phyloP scores from a whole-genome alignment of 2,113 vertebrate species.

The Mastomys natalensis region DNA sequence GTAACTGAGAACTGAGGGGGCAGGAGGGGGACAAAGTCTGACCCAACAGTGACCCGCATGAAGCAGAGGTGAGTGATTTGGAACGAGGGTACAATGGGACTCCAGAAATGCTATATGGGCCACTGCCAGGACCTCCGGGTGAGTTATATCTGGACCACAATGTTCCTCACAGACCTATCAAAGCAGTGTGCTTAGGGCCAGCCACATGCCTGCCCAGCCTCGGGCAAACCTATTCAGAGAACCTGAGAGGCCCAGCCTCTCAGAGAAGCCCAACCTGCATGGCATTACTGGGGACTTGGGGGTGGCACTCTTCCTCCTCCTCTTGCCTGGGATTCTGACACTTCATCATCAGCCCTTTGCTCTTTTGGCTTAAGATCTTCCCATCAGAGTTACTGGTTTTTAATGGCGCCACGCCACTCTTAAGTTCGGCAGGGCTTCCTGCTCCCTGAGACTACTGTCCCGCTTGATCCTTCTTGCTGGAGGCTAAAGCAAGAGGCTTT shows the following conservation, averaged over 20 bases:
- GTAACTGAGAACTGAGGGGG: neutral
- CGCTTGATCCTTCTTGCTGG: neutral
- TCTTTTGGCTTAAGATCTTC: slow-evolving; percentile 28
- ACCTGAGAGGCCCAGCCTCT: neutral
- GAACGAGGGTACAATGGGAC: neutral
- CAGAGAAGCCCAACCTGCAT: neutral
- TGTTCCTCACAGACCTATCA: neutral
- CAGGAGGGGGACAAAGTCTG: neutral
- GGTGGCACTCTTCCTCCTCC: neutral
- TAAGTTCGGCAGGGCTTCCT: neutral
- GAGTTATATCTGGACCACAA: neutral
- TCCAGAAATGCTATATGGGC: neutral
- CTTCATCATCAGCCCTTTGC: neutral
- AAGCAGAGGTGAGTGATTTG: neutral
- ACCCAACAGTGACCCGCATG: neutral
- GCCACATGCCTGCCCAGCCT: neutral
- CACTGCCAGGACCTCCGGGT: neutral
- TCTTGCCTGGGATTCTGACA: neutral
- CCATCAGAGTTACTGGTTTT: neutral
- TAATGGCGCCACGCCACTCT: neutral
- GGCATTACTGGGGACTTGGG: neutral
- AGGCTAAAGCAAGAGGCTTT: neutral
- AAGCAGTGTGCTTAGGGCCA: neutral
- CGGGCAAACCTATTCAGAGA: neutral
- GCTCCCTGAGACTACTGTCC: neutral